phyloP scores from a whole-genome alignment of 2,113 vertebrate species.

The Nipponia nippon region DNA sequence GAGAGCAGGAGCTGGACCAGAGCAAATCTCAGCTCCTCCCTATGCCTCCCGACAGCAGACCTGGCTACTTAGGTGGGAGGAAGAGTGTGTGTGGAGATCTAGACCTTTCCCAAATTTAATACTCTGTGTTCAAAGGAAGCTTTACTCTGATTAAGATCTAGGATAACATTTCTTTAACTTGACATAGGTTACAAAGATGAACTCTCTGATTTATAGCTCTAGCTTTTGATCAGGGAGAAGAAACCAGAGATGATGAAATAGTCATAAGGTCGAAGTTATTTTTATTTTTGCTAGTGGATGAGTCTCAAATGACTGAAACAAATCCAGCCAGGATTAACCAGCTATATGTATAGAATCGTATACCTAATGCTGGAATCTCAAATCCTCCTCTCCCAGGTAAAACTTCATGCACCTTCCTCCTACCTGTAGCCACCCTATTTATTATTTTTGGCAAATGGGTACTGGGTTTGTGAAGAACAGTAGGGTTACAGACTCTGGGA shows the following conservation, averaged over 20 bases:
- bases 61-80: neutral
- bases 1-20: neutral
- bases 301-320: conserved; percentile 18
- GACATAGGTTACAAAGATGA: neutral
- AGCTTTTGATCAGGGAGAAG: conserved; percentile 6
- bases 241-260: conserved; percentile 37
- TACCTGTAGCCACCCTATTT: neutral
- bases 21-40: neutral
- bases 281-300: conserved; percentile 25
- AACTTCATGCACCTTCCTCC: neutral
- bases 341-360: neutral
- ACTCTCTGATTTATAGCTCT: neutral
- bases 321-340: neutral
- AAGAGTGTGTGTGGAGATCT: neutral
- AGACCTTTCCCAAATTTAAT: neutral
- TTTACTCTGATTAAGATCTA: neutral
- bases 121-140: neutral
- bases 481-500: neutral
- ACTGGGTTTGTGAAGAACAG: neutral
- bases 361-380: neutral
- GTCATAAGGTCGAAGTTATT: conserved; percentile 20
- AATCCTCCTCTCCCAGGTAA: neutral
- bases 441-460: neutral
- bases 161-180: neutral
- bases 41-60: neutral